Evolutionary conservation across 2,797 vertebrate genomes (phyloP).

Genomic region (Cyprinella venusta): DNA sequence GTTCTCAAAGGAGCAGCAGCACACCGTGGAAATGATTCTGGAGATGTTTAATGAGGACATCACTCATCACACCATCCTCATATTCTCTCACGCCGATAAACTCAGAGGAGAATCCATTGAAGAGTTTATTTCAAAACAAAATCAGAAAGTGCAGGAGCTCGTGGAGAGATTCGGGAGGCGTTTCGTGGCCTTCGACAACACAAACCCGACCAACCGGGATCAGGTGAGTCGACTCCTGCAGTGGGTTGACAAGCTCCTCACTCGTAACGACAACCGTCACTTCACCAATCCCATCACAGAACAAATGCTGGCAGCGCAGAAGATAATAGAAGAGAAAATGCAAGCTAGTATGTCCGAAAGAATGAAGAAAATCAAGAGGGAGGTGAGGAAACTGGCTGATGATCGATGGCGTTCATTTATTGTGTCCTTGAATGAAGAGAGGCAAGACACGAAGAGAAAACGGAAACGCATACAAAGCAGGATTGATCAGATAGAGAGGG

Average conservation of each 20-base stretch:
- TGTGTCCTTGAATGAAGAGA: neutral
- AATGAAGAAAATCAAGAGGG: neutral
- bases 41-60: slow-evolving; percentile 40
- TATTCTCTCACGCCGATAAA: slow-evolving; percentile 57
- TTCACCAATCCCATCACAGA: slow-evolving; percentile 2
- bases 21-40: slow-evolving; percentile 33
- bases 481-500: neutral
- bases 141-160: slow-evolving; percentile 26
- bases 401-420: neutral
- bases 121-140: slow-evolving; percentile 32
- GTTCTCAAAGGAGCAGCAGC: slow-evolving; percentile 52
- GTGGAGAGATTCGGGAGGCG: slow-evolving; percentile 36
- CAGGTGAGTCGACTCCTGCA: slow-evolving; percentile 52
- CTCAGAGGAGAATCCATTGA: slow-evolving; percentile 40
- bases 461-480: neutral
- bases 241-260: slow-evolving; percentile 31
- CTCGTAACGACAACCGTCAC: neutral
- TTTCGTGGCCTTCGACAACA: slow-evolving; percentile 55
- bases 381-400: neutral
- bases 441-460: neutral
- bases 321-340: neutral
- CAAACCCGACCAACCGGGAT: slow-evolving; percentile 4
- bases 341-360: neutral
- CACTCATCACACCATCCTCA: slow-evolving; percentile 45
- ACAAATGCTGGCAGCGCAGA: too few species aligned